Conservation (phyloP, 2,888 invertebrate genomes). For the Synanthedon vespiformis region DNA sequence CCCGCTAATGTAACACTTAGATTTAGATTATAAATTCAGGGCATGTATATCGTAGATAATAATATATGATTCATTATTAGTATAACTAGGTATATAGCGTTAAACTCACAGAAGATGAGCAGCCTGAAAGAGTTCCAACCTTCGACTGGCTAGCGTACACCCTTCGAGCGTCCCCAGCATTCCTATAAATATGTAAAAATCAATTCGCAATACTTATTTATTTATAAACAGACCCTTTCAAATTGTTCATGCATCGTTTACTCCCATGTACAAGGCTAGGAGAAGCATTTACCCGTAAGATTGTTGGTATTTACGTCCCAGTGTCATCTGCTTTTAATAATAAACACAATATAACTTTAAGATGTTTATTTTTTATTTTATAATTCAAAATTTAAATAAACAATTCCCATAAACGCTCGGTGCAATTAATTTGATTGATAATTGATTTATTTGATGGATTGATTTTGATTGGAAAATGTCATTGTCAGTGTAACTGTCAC, state of each 20-base stretch:
- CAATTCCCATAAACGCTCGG: no score
- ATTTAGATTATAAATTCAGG: neutral
- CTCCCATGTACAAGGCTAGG: constrained; percentile 32
- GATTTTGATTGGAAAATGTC: no score
- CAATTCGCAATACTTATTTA: constrained; percentile 21
- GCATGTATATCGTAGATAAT: neutral
- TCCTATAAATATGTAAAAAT: constrained; percentile 62
- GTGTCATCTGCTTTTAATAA: constrained; percentile 42
- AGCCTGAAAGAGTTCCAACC: constrained; percentile 75
- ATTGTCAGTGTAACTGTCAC: no score
- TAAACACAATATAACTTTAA: no score
- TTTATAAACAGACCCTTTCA: constrained; percentile 32
- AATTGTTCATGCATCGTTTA: constrained; percentile 49
- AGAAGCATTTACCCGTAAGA: constrained; percentile 63
- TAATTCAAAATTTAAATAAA: no score
- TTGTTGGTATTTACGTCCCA: constrained; percentile 65
- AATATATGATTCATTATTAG: neutral
- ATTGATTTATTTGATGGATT: no score
- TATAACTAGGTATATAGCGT: no score
- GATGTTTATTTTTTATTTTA: no score
- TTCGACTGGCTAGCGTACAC: constrained; percentile 71
- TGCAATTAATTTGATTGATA: no score
- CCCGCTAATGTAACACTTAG: no score
- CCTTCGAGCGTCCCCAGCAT: constrained; percentile 65
- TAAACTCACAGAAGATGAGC: constrained; percentile 76